Conservation (phyloP, 2,888 invertebrate species). For the Trichacis sp. region DNA sequence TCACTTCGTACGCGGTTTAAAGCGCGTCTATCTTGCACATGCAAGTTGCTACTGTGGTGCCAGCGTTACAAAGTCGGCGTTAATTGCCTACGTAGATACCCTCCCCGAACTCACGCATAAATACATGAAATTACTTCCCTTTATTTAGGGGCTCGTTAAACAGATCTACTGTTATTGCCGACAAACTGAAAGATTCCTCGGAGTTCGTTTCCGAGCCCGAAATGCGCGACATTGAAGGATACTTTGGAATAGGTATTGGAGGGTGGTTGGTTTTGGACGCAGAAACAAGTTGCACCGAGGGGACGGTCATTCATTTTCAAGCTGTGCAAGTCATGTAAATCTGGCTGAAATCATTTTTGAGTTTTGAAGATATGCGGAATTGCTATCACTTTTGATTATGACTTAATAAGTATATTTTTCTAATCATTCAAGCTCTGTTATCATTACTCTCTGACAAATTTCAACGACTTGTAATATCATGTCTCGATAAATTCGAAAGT, state of each 20-base stretch:
- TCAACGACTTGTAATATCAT: too few species aligned
- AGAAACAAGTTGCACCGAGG: too few species aligned
- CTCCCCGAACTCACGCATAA: slow-evolving; percentile 63
- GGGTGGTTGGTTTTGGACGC: background rate
- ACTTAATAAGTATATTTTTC: too few species aligned
- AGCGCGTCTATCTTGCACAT: slow-evolving; percentile 45
- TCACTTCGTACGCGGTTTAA: slow-evolving; percentile 24
- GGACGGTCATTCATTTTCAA: too few species aligned
- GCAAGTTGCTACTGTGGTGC: slow-evolving; percentile 43
- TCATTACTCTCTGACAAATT: too few species aligned
- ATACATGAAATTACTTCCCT: slow-evolving; percentile 68
- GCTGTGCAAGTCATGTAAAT: too few species aligned
- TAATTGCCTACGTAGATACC: slow-evolving; percentile 64
- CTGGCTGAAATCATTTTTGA: too few species aligned
- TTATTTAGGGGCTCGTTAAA: slow-evolving; percentile 68
- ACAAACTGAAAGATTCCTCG: slow-evolving; percentile 51
- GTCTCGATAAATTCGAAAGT: too few species aligned
- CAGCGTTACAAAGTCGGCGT: slow-evolving; percentile 61
- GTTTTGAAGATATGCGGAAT: too few species aligned
- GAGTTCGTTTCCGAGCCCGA: too few species aligned
- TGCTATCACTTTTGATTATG: too few species aligned
- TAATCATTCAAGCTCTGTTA: too few species aligned
- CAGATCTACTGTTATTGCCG: slow-evolving; percentile 68
- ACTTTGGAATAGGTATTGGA: background rate
- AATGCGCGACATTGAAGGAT: background rate